Base-by-base conservation (phyloP, 2,888 invertebrate genomes). In the Oscheius myriophilus region DNA sequence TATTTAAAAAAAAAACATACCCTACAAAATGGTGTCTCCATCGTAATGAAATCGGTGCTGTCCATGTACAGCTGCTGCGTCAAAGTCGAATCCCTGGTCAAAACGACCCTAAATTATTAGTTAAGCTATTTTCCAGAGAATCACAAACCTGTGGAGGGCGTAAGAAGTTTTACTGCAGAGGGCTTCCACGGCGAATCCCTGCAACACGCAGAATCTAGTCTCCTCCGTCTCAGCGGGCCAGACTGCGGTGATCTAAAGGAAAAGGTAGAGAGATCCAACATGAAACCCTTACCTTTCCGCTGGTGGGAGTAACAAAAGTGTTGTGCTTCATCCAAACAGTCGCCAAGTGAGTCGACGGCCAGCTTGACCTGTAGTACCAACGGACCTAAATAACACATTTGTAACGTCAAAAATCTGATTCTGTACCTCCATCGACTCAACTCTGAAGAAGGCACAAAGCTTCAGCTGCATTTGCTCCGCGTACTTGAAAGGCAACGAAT, bases 401-500 rank as follows among this genome's bases (percentile, higher is more conserved):
- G n/a, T n/a, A n/a, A n/a, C n/a, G n/a, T n/a, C n/a, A n/a, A n/a
- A n/a, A n/a, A n/a, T n/a, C n/a, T n/a, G n/a, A n/a, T n/a, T 12
- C 49, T 77, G 67, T 9, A 79, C 82, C 59, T 96, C 96, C 83
- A 94, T 93, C 0, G 96, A 95, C 86, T 97, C 96, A 39, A 93
- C 93, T 0, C 95, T 95, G 88, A 96, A 98, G 89, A 98, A 98
- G 18, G 97, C 94, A 4, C 97, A 97, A 61, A 96, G 97, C 80
- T 94, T 94, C 85, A 93, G 93, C 0, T 95, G 95, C 68, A 98
- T 89, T 87, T 97, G 96, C 71, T 93, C 94, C 1, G 93, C 92
- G 88, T 95, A 96, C 88, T 97, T 96, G 6, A 69, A 23, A 14
- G 83, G 82, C 51, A 85, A 73, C 67, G 82, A 73, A 86, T 79